Percentiles rank a stretch among this genome's conserved stretches.
Conservation (phyloP, 2,797 vertebrate genomes). For the Tiaroga cobitis region DNA sequence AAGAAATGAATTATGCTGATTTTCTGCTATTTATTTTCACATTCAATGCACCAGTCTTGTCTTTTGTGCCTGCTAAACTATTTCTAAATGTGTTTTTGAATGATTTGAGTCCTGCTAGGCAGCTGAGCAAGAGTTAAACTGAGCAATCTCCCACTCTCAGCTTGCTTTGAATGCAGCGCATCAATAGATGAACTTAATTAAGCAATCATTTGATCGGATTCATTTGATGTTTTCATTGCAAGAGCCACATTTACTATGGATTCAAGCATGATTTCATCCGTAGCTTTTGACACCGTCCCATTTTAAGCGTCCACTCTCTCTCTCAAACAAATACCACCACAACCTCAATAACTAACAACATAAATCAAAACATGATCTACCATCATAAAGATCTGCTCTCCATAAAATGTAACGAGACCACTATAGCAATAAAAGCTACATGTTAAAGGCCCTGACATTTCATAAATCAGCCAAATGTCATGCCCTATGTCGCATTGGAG, state of each 20-base stretch:
- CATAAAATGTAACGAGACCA: constrained; percentile 22
- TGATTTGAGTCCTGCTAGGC: background rate
- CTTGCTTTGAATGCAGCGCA: constrained; percentile 7
- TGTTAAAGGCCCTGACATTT: constrained; percentile 37
- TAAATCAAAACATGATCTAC: constrained; percentile 39
- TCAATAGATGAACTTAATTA: constrained; percentile 32
- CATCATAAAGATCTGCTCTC: constrained; percentile 33
- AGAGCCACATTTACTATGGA: constrained; percentile 16
- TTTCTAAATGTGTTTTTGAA: constrained; percentile 13
- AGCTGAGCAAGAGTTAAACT: background rate
- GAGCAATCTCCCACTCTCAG: background rate
- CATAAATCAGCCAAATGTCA: constrained; percentile 40
- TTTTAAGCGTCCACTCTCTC: constrained; percentile 67
- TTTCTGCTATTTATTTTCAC: constrained; percentile 22
- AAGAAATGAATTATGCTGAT: background rate
- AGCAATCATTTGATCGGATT: constrained; percentile 31
- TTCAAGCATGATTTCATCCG: constrained; percentile 38
- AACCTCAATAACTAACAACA: constrained; percentile 15
- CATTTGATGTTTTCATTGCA: constrained; percentile 38
- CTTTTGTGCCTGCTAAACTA: constrained; percentile 12
- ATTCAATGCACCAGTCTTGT: constrained; percentile 2
- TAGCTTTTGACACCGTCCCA: constrained; percentile 6
- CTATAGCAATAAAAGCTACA: constrained; percentile 24
- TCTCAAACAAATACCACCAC: constrained; percentile 30
- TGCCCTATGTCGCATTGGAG: background rate